Conservation (phyloP, 2,113 vertebrate species). For the Hippocampus comes region DNA sequence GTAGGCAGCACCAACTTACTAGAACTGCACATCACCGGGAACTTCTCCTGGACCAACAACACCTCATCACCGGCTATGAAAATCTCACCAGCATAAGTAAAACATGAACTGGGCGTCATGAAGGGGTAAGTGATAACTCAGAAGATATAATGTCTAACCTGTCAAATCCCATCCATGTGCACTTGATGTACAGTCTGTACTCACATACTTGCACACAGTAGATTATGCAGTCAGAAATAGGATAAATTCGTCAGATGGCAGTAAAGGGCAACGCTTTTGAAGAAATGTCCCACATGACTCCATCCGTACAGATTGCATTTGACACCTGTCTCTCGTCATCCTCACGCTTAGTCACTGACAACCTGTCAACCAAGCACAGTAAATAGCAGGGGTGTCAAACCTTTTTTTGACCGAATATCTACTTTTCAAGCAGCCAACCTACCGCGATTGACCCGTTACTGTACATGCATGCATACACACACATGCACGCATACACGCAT, state of each 20-base stretch:
- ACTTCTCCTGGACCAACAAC: too few relatives aligned
- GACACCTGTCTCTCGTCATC: not conserved
- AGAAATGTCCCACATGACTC: conserved; percentile 14
- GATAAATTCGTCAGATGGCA: conserved; percentile 11
- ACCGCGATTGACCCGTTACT: too few relatives aligned
- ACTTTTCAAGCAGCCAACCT: too few relatives aligned
- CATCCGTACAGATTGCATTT: not conserved
- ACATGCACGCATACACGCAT: too few relatives aligned
- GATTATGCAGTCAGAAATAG: conserved; percentile 1
- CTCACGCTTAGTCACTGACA: not conserved
- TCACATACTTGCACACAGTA: not conserved
- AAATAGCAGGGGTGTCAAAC: too few relatives aligned
- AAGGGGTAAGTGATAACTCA: conserved; percentile 37
- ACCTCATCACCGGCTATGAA: too few relatives aligned
- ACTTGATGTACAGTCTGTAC: not conserved
- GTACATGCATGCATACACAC: too few relatives aligned
- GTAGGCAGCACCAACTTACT: too few relatives aligned
- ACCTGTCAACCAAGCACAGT: conserved; percentile 5
- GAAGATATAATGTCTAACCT: conserved; percentile 23
- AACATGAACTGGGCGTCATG: conserved; percentile 16
- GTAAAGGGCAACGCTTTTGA: conserved; percentile 13
- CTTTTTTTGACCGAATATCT: too few relatives aligned
- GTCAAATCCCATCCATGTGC: conserved; percentile 20
- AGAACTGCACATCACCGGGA: too few relatives aligned
- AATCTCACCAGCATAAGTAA: conserved; percentile 25